A percentile compares a stretch with the other conserved stretches of the same genome.
These are phyloP conservation scores for Callyntrura sp. DNA, from an alignment of 2,888 invertebrate genomes.

Conservation along the genomic window DNA sequence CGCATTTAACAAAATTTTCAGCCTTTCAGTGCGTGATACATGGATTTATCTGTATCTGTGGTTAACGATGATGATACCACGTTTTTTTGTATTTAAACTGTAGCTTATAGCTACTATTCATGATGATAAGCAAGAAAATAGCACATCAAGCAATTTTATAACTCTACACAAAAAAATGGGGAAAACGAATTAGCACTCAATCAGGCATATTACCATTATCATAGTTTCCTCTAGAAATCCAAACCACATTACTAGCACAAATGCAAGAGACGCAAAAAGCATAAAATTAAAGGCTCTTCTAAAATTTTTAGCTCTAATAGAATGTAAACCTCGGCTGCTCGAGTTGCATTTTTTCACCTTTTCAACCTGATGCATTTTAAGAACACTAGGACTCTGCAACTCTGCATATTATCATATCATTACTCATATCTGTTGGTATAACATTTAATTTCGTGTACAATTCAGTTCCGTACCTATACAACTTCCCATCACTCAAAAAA, in stretches of 20 bases:
- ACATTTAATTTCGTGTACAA: not conserved
- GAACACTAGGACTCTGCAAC: conserved; percentile 6
- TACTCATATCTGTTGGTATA: not conserved
- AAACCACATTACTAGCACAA: not conserved
- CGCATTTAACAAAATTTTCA: not conserved
- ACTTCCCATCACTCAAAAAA: not conserved
- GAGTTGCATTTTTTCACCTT: not conserved
- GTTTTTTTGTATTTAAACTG: not conserved
- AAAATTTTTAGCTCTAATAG: not conserved
- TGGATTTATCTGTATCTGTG: not conserved
- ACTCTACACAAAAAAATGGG: not conserved
- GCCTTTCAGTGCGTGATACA: not conserved
- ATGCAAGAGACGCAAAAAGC: not conserved
- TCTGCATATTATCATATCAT: not conserved
- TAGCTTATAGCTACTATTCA: not conserved
- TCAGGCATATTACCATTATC: not conserved
- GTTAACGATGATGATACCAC: not conserved
- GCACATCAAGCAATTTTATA: not conserved
- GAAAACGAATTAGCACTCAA: conserved; percentile 16
- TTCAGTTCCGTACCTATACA: not conserved
- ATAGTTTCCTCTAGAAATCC: not conserved
- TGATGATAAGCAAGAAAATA: conserved; percentile 6
- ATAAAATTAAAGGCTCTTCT: not conserved
- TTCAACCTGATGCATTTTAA: not conserved
- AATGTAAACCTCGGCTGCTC: not conserved